Base-by-base conservation (phyloP, 1,140 invertebrate genomes). In the Cephus cinctus region DNA sequence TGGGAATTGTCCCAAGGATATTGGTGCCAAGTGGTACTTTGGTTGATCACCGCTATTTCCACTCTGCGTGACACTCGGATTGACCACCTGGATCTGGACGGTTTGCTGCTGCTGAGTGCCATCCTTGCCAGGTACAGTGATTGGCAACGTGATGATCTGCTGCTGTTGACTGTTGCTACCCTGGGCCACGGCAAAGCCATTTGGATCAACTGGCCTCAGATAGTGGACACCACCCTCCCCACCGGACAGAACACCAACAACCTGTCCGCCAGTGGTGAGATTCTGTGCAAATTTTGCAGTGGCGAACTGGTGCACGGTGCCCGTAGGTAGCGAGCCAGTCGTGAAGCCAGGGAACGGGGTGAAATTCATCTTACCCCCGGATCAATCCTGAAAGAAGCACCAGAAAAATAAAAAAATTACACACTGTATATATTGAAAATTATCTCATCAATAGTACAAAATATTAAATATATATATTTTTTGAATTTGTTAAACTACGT, bases 211-310 rank as follows among this genome's bases (percentile, higher is more conserved):
- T 2, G 86, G 80, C 16, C 86, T 80, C 34, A 89, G 70, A 61
- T 88, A 90, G 59, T 88, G 86, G n/a, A 89, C 81, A 2, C 85
- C 86, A 54, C 82, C 83, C 47, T 88, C 87, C 12, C 84, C 83
- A 9, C 79, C 77, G 3, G 79, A 80, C 2, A 82, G 50, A 11
- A 82, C 71, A 5, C 82, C 82, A 45, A 79, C 79, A 31, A 83
- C 80, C 58, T 81, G 75, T 25, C 78, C 80, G 3, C 80, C 76
- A 2, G 80, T 78, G 0, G 80, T 80, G 14, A 83, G 70, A 57
- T 83, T 84, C 56, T 84, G 83, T 0, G 83, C 78, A 47, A 86
- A 83, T 61, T 86, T 86, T 9, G 81, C 79, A 4, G 80, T 79
- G 8, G 83, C 78, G 46, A 86, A 86, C 54, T 86, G 85, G 41